Conservation (phyloP, 2,888 invertebrate genomes). For the Helobdella robusta region DNA sequence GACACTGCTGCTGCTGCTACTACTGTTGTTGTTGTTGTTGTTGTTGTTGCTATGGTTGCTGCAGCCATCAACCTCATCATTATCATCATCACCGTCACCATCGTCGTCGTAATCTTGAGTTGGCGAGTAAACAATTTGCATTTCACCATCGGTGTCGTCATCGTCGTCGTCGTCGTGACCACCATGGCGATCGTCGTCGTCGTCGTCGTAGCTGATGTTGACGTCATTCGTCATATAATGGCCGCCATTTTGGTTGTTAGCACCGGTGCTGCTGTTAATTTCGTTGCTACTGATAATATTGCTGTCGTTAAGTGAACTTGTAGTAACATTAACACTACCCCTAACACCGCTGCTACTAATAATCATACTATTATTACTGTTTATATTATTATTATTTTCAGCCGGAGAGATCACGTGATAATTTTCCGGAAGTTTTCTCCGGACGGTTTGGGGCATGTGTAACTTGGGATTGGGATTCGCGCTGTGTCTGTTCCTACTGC, state of each 20-base stretch:
- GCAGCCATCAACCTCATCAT: neutral
- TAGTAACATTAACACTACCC: too few relatives aligned
- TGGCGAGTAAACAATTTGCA: conserved; percentile 13
- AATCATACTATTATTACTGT: too few relatives aligned
- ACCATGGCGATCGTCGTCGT: neutral
- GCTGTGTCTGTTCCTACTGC: conserved; percentile 89
- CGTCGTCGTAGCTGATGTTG: neutral
- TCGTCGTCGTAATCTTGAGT: neutral
- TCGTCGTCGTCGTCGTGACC: conserved; percentile 1
- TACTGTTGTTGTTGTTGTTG: neutral
- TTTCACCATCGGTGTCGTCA: conserved; percentile 17
- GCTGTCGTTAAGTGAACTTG: too few relatives aligned
- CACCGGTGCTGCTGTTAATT: neutral
- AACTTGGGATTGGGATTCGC: conserved; percentile 96
- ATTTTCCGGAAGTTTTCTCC: conserved; percentile 20
- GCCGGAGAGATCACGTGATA: neutral
- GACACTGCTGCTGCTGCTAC: too few relatives aligned
- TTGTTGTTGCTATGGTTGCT: neutral
- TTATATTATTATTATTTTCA: too few relatives aligned
- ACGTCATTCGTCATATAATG: neutral
- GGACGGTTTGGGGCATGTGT: conserved; percentile 71
- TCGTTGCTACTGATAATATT: neutral
- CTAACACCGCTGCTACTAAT: too few relatives aligned
- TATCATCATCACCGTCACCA: conserved; percentile 2
- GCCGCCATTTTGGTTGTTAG: neutral